Evolutionary conservation across 64 coral and sea anemone genomes (phyloP).

Genomic region (Actinia equina): DNA sequence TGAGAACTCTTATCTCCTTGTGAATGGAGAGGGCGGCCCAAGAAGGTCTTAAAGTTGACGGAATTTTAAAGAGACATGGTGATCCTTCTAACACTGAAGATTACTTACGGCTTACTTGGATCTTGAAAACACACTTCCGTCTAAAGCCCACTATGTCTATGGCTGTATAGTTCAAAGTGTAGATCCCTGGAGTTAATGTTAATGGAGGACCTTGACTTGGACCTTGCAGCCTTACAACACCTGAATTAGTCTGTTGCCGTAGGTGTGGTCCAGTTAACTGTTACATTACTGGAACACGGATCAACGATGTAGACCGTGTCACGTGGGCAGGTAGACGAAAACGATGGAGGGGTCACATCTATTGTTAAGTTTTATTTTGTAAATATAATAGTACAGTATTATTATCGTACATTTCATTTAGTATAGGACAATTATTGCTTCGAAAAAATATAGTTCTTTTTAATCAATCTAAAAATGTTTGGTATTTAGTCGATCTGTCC

Average conservation of each 20-base stretch:
- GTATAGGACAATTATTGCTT: too few species aligned
- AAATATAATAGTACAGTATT: not conserved
- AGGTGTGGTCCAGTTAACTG: slow-evolving; percentile 22
- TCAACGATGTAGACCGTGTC: slow-evolving; percentile 1
- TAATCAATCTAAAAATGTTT: too few species aligned
- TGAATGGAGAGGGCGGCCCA: too few species aligned
- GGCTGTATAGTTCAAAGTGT: slow-evolving; percentile 2
- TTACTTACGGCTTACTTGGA: slow-evolving; percentile 19
- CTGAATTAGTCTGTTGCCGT: slow-evolving; percentile 24
- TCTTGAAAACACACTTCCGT: not conserved
- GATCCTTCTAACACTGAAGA: not conserved
- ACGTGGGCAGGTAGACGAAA: not conserved
- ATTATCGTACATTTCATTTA: too few species aligned
- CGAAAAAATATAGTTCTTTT: too few species aligned
- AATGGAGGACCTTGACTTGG: not conserved
- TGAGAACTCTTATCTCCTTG: too few species aligned
- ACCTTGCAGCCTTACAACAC: not conserved
- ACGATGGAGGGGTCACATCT: not conserved
- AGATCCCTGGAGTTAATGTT: slow-evolving; percentile 4
- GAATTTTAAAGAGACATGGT: not conserved
- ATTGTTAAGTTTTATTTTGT: not conserved
- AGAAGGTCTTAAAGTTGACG: too few species aligned
- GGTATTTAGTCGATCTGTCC: too few species aligned
- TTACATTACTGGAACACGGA: not conserved
- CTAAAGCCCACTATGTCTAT: not conserved